Evolutionary conservation across 2,797 vertebrate genomes (phyloP), one percentile per base, ranked within the genome.

Genomic region (Spondyliosoma cantharus): DNA sequence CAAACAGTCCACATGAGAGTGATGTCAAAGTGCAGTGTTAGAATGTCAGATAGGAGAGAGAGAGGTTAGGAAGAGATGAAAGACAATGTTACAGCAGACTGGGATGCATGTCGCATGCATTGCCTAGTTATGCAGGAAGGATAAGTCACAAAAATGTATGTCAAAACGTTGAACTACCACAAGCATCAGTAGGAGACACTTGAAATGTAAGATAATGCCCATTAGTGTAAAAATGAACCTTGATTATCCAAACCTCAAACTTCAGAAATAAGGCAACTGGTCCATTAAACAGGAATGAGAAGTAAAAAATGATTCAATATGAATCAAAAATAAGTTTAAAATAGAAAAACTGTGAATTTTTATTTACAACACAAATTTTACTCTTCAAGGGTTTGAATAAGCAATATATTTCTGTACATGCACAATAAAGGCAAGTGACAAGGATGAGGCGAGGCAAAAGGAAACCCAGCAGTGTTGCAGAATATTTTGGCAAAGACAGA

Each of bases 211-310:
- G 32, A 50, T 58, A 57, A 82, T 75, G 61, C 2, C 14, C 22
- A 56, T 29, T 32, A 57, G 19, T 62, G 17, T n/a, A n/a, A 8
- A 71, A 45, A 45, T 48, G 19, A 80, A 59, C 7, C 0, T 81
- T 86, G 66, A 78, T 83, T 84, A 88, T 89, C 24, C 76, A 92
- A 91, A 87, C 82, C 82, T 64, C 25, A 52, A 43, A 52, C 29
- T 8, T 64, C 7, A 52, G 6, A 71, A 76, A 68, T 15, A 61
- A 54, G 9, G n/a, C 24, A 70, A 71, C 2, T 48, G 2, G 1
- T 54, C 48, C 3, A 80, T 52, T 72, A 58, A 71, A 68, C 2
- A 64, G 8, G 16, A 59, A 45, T 3, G 9, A 75, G 9, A 5
- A 64, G 1, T 5, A 63, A 45, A 24, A 63, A 63, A 43, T 63